phyloP scores from a whole-genome alignment of 2,797 vertebrate genomes.

The Rousettus madagascariensis region DNA sequence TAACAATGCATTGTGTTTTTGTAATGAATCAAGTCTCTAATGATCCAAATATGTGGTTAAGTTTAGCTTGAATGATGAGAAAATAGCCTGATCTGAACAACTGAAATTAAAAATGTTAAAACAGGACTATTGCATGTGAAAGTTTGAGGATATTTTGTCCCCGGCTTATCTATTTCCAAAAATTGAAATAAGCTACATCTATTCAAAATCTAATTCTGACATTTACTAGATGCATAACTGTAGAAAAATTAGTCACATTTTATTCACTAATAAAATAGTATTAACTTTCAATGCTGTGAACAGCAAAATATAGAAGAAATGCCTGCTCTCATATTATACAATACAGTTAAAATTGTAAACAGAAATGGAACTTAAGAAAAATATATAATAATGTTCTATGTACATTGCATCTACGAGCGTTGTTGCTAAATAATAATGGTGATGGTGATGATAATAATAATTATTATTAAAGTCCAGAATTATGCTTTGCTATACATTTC shows the following conservation, averaged over 20 bases:
- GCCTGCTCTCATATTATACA: not conserved
- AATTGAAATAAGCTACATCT: not conserved
- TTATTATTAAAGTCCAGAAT: not conserved
- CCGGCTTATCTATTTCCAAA: not conserved
- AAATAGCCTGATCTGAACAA: not conserved
- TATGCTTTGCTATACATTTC: not conserved
- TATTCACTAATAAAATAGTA: constrained; percentile 27
- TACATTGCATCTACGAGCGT: not conserved
- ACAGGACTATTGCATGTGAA: not conserved
- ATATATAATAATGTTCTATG: not conserved
- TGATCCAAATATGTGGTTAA: not conserved
- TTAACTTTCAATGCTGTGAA: not conserved
- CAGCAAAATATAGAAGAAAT: not conserved
- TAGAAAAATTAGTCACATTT: not conserved
- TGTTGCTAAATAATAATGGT: not conserved
- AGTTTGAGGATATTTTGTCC: not conserved
- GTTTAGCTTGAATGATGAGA: not conserved
- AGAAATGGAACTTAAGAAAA: constrained; percentile 4
- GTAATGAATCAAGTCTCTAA: constrained; percentile 26
- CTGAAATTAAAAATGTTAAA: constrained; percentile 10
- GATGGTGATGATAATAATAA: not conserved
- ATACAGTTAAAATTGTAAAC: constrained; percentile 17
- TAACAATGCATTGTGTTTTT: not conserved
- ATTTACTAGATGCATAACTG: not conserved
- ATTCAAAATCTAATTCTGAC: not conserved